Conservation (phyloP, 2,797 vertebrate species). For the Monodelphis domestica region DNA sequence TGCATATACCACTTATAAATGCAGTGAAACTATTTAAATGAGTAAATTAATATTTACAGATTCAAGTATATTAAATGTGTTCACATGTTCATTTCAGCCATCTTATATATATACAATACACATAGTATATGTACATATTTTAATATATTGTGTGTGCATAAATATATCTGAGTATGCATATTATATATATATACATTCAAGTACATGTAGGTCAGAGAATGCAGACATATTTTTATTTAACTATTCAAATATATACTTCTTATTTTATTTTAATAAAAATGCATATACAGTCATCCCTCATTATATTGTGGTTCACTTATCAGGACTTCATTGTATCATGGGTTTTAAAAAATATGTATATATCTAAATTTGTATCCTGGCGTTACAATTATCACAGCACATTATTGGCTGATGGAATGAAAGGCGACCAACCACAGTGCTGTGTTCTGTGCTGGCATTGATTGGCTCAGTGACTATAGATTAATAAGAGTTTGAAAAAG, state of each 20-base stretch:
- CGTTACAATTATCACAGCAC: no score
- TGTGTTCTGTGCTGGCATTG: no score
- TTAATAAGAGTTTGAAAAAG: no score
- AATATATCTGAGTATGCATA: background rate
- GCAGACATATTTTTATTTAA: background rate
- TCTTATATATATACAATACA: background rate
- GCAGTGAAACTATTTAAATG: background rate
- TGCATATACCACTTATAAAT: background rate
- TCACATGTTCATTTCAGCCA: background rate
- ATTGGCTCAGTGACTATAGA: no score
- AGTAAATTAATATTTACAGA: background rate
- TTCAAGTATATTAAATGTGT: background rate
- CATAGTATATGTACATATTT: background rate
- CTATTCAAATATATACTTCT: background rate
- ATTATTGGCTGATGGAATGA: no score
- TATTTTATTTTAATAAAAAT: background rate
- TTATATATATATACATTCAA: background rate
- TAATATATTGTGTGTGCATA: background rate
- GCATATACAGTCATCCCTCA: no score
- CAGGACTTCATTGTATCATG: no score
- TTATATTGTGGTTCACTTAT: no score
- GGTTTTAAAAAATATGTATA: no score
- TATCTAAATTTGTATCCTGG: no score
- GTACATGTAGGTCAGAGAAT: background rate
- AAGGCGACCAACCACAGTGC: no score